Percentiles rank a stretch among this genome's conserved stretches.
phyloP scores from a whole-genome alignment of 2,888 invertebrate species.

The Macrosiphum euphorbiae region DNA sequence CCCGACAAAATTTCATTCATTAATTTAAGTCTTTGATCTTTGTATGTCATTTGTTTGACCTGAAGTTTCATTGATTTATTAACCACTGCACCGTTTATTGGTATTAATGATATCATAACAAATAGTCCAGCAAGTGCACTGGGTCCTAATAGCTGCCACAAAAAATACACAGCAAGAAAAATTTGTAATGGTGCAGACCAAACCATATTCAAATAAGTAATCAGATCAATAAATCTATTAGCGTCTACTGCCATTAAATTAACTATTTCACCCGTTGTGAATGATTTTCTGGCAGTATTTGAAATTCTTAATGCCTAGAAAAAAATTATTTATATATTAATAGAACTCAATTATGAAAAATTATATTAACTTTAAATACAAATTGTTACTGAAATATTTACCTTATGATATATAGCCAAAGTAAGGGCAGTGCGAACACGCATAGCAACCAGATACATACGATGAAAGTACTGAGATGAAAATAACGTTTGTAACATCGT shows the following conservation, averaged over 20 bases:
- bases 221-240: conserved; percentile 71
- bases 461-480: conserved; percentile 74
- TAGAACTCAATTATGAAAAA: no score
- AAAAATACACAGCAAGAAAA: conserved; percentile 72
- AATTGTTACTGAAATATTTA: conserved; percentile 49
- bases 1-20: no score
- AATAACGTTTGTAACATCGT: conserved; percentile 73
- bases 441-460: conserved; percentile 74
- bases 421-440: conserved; percentile 73
- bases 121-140: conserved; percentile 76
- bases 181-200: conserved; percentile 75
- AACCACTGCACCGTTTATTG: conserved; percentile 72
- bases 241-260: conserved; percentile 73
- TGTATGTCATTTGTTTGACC: no score
- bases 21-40: no score
- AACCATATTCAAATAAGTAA: conserved; percentile 71
- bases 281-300: conserved; percentile 70
- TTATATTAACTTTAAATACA: no score
- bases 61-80: no score
- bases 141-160: conserved; percentile 72
- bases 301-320: conserved; percentile 70
- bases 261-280: conserved; percentile 73
- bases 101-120: conserved; percentile 73
- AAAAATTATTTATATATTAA: background rate
- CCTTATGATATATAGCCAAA: conserved; percentile 74